phyloP scores from a whole-genome alignment of 2,888 invertebrate genomes.

The Brachypterus glaber region DNA sequence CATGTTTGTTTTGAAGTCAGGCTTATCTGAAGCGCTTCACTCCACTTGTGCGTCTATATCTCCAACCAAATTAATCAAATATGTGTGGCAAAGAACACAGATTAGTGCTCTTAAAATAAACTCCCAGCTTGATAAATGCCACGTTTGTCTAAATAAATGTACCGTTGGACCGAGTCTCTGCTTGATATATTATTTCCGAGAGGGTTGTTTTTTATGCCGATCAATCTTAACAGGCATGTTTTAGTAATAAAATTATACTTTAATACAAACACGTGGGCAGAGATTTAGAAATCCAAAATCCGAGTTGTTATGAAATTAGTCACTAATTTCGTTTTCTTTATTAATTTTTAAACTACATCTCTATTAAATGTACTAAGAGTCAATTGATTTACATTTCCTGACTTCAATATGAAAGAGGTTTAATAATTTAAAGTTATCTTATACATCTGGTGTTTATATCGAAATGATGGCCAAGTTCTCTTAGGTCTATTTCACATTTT shows the following conservation, averaged over 20 bases:
- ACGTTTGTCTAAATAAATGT: constrained; percentile 36
- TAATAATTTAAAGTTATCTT: too few species aligned
- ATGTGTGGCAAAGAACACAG: constrained; percentile 27
- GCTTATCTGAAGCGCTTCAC: constrained; percentile 1
- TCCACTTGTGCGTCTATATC: not conserved
- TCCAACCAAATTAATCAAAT: constrained; percentile 22
- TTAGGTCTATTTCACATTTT: too few species aligned
- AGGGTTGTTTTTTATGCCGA: constrained; percentile 29
- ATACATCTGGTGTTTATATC: too few species aligned
- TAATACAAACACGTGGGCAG: constrained; percentile 25
- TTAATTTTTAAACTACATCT: not conserved
- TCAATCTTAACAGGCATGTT: constrained; percentile 31
- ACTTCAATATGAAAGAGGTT: too few species aligned
- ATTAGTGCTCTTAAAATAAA: constrained; percentile 33
- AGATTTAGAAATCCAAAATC: not conserved
- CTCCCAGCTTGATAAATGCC: constrained; percentile 33
- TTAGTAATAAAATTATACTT: constrained; percentile 31
- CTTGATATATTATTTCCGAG: constrained; percentile 37
- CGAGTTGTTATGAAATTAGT: not conserved
- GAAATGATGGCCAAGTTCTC: too few species aligned
- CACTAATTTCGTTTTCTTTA: not conserved
- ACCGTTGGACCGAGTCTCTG: constrained; percentile 32
- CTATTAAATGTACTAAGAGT: too few species aligned
- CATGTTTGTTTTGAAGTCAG: constrained; percentile 11
- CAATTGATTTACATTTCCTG: too few species aligned